A percentile compares a stretch with the other conserved stretches of the same genome.
Evolutionary conservation across 2,888 invertebrate genomes (phyloP).

Genomic region (Philereme transversata): DNA sequence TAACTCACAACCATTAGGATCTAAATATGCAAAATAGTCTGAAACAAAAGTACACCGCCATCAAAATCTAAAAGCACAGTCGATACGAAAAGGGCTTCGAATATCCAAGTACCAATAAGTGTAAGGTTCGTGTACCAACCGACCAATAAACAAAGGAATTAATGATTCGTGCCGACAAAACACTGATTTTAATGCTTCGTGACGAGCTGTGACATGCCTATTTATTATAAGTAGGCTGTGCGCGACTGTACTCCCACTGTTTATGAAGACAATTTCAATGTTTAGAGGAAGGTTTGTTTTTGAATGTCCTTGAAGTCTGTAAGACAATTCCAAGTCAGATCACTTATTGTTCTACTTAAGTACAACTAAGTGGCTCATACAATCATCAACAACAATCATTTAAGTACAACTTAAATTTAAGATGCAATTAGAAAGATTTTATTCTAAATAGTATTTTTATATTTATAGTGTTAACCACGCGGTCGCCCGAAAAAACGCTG

Average conservation of each 20-base stretch:
- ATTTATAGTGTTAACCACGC: no score
- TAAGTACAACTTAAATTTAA: no score
- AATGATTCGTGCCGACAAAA: conserved; percentile 74
- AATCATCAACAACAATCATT: no score
- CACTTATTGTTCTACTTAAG: no score
- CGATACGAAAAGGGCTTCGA: conserved; percentile 23
- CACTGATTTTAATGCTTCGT: conserved; percentile 78
- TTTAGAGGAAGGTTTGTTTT: conserved; percentile 9
- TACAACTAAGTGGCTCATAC: no score
- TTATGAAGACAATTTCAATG: conserved; percentile 26
- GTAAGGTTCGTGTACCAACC: conserved; percentile 61
- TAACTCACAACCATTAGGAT: background rate
- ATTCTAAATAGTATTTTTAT: no score
- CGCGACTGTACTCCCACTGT: conserved; percentile 38
- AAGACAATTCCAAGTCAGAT: background rate
- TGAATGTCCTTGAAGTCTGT: conserved; percentile 1
- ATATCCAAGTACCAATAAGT: conserved; percentile 42
- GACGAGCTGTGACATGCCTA: conserved; percentile 65
- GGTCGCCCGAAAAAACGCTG: no score
- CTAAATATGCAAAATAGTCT: conserved; percentile 3
- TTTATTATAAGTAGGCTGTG: conserved; percentile 50
- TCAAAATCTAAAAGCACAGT: conserved; percentile 21
- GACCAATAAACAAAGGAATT: conserved; percentile 72
- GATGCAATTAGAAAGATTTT: no score
- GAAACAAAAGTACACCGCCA: conserved; percentile 8